Evolutionary conservation across 2,888 invertebrate species (phyloP).

Genomic region (Lepidocyrtinus sp.): DNA sequence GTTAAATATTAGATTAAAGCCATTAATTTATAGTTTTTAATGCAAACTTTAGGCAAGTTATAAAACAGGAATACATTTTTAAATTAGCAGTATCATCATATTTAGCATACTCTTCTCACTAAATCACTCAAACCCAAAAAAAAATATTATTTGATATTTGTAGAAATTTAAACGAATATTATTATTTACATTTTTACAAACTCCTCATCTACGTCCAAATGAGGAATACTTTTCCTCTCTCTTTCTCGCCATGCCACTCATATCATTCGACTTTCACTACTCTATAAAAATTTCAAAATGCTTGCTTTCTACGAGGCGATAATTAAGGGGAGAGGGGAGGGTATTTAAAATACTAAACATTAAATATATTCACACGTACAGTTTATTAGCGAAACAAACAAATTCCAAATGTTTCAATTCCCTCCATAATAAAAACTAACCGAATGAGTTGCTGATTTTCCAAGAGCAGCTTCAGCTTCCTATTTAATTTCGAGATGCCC

Average conservation of each 20-base stretch:
- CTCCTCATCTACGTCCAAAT: too few relatives aligned
- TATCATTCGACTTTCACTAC: background rate
- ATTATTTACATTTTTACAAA: too few relatives aligned
- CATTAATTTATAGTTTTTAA: too few relatives aligned
- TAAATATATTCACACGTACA: background rate
- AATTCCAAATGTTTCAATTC: background rate
- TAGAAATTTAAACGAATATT: too few relatives aligned
- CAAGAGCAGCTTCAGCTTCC: slow-evolving; percentile 70
- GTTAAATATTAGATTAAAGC: slow-evolving; percentile 7
- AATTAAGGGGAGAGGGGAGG: background rate
- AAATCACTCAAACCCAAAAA: too few relatives aligned
- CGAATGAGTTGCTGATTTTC: slow-evolving; percentile 70
- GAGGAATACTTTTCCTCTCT: too few relatives aligned
- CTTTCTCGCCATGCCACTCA: background rate
- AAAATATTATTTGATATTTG: too few relatives aligned
- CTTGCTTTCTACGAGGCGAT: background rate
- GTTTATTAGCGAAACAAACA: slow-evolving; percentile 4
- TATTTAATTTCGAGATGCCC: slow-evolving; percentile 43
- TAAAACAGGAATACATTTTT: too few relatives aligned
- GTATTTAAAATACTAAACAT: too few relatives aligned
- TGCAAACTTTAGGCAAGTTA: too few relatives aligned
- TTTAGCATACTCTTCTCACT: too few relatives aligned
- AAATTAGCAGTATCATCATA: too few relatives aligned
- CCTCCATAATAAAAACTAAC: slow-evolving; percentile 64
- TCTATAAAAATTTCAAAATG: background rate